Evolutionary conservation across 2,797 vertebrate species (phyloP).

Genomic region (Morelia viridis): DNA sequence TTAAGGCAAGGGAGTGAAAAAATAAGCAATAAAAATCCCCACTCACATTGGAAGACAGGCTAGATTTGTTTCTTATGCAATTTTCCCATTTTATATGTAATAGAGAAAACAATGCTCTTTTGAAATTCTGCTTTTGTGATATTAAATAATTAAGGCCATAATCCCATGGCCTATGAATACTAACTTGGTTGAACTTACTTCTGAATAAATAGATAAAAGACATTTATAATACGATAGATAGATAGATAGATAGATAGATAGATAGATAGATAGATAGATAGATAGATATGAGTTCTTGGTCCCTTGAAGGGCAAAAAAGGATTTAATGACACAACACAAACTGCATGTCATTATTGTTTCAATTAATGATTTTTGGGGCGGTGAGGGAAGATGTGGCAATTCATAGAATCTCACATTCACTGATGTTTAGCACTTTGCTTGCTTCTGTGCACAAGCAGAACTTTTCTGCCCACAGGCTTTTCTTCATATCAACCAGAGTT

Average conservation of each 20-base stretch:
- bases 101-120: background rate
- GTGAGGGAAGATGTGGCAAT: no score
- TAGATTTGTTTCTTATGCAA: background rate
- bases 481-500: background rate
- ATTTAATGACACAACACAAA: background rate
- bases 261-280: background rate
- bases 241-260: background rate
- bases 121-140: background rate
- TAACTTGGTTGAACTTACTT: conserved; percentile 2
- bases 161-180: background rate
- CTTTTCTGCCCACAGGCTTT: background rate
- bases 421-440: background rate
- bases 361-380: background rate
- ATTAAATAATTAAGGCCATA: background rate
- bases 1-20: background rate
- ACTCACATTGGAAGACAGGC: background rate
- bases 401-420: background rate
- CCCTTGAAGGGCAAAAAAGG: background rate
- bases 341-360: background rate
- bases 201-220: background rate
- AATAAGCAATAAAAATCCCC: background rate
- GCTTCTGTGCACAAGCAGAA: background rate
- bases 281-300: background rate
- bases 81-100: background rate
- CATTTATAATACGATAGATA: background rate